Percentiles rank a stretch among this genome's conserved stretches.
Conservation (phyloP, 2,113 vertebrate genomes). For the Dissostichus mawsoni region DNA sequence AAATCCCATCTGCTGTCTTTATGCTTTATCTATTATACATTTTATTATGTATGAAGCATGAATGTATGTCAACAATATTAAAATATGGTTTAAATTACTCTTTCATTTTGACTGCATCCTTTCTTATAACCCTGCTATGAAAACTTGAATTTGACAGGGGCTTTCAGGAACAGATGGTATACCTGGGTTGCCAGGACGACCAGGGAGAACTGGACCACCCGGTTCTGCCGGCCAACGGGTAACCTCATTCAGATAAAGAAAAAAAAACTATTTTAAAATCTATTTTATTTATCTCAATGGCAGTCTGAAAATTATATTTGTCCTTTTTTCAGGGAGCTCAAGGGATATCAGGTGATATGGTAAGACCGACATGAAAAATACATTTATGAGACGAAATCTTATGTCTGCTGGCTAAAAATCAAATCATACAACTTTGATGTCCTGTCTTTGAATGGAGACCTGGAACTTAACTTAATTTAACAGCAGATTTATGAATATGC, state of each 20-base stretch:
- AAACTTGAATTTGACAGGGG: conserved; percentile 78
- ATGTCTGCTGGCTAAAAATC: neutral
- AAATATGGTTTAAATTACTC: neutral
- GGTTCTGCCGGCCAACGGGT: conserved; percentile 88
- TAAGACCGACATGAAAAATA: conserved; percentile 52
- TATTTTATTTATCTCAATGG: no score
- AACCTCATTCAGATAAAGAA: conserved; percentile 47
- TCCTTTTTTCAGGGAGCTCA: conserved; percentile 82
- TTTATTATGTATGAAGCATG: neutral
- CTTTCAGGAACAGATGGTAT: conserved; percentile 89
- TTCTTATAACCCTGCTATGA: neutral
- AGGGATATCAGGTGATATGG: conserved; percentile 85
- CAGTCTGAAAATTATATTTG: conserved; percentile 4
- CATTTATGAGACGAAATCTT: neutral
- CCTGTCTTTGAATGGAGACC: neutral
- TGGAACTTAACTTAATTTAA: neutral
- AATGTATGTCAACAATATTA: no score
- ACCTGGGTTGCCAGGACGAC: conserved; percentile 90
- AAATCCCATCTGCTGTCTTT: neutral
- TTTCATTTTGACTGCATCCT: neutral
- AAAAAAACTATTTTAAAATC: neutral
- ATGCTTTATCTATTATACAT: neutral
- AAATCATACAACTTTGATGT: neutral
- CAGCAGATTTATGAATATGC: neutral
- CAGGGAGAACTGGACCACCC: conserved; percentile 87